phyloP scores from a whole-genome alignment of 1,140 invertebrate genomes.

The Tetramorium simillimum region DNA sequence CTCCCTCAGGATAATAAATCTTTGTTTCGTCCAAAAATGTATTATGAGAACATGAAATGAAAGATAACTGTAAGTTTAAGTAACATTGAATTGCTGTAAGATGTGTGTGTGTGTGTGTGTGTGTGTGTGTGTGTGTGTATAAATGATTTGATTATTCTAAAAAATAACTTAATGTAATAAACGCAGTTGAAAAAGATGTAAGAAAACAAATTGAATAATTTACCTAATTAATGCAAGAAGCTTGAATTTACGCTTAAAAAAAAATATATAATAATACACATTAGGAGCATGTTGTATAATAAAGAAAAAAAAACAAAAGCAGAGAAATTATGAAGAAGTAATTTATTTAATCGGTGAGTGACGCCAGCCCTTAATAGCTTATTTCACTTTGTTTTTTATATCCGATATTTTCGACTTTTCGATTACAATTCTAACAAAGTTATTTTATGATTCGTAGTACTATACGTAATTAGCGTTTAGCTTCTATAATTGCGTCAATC shows the following conservation, averaged over 20 bases:
- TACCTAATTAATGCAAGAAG: neutral
- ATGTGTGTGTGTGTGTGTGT: no score
- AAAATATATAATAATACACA: no score
- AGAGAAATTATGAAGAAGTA: neutral
- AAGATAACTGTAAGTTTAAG: neutral
- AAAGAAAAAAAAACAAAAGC: neutral
- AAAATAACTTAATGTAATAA: neutral
- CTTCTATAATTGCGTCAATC: conserved; percentile 1
- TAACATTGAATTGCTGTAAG: neutral
- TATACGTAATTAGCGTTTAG: conserved; percentile 30
- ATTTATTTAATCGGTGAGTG: neutral
- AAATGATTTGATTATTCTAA: neutral
- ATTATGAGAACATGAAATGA: neutral
- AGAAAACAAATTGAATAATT: neutral
- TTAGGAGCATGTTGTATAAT: neutral
- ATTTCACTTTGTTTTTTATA: neutral
- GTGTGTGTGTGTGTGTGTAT: no score
- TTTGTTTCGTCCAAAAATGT: neutral
- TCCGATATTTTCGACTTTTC: neutral
- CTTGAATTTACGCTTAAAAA: neutral
- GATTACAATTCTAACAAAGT: neutral
- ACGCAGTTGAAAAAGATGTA: neutral
- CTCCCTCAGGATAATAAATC: conserved; percentile 20
- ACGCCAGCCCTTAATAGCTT: neutral
- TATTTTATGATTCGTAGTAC: neutral